phyloP scores from a whole-genome alignment of 2,888 invertebrate species.

The Eremobia ochroleuca region DNA sequence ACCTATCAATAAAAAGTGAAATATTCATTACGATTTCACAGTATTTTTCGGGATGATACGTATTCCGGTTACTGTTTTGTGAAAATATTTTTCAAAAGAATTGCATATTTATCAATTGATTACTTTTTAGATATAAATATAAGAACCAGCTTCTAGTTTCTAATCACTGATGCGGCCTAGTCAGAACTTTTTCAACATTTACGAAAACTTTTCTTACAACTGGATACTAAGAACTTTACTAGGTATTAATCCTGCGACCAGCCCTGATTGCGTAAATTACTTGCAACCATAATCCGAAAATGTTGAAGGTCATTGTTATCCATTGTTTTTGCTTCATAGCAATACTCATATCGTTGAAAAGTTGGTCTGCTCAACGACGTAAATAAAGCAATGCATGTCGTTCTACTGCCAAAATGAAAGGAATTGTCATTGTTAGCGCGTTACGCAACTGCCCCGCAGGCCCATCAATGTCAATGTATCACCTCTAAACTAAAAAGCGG shows the following conservation, averaged over 20 bases:
- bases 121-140: neutral
- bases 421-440: neutral
- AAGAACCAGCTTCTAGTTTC: no score
- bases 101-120: neutral
- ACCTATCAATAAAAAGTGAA: constrained; percentile 19
- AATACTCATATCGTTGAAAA: neutral
- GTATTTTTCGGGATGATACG: neutral
- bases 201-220: neutral
- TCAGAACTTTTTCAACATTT: neutral
- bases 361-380: neutral
- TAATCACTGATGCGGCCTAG: neutral
- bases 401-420: neutral
- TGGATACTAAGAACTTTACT: neutral
- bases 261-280: neutral
- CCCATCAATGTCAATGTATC: neutral
- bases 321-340: neutral
- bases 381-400: neutral
- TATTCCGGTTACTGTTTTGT: neutral
- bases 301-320: neutral
- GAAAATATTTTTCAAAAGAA: neutral
- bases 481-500: constrained; percentile 44
- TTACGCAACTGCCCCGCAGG: neutral
- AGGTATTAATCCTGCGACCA: neutral
- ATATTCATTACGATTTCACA: constrained; percentile 11
- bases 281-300: neutral